Evolutionary conservation across 2,113 vertebrate genomes (phyloP).

Genomic region (Genyomyrus donnyi): DNA sequence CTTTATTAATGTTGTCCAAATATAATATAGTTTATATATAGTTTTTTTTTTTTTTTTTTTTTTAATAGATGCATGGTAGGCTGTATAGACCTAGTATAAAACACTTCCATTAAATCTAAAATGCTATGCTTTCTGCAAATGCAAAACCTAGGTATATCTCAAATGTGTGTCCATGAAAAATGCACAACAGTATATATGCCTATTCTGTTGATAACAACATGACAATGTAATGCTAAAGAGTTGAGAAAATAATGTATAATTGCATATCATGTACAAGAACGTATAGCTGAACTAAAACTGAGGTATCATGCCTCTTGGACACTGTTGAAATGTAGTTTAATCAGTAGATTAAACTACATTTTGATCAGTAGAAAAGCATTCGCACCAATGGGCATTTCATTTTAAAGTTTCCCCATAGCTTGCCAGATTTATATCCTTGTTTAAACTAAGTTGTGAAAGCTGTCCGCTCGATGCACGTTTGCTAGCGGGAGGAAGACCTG

Average conservation of each 20-base stretch:
- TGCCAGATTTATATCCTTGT: background rate
- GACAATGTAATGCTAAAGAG: background rate
- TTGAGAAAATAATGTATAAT: background rate
- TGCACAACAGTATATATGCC: background rate
- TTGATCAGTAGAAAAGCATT: background rate
- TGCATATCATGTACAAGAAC: background rate
- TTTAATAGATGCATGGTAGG: background rate
- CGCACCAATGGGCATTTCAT: background rate
- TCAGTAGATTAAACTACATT: background rate
- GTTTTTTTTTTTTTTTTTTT: background rate
- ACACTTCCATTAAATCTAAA: background rate
- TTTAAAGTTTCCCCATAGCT: background rate
- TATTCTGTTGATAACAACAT: background rate
- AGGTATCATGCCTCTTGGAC: background rate
- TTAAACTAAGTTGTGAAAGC: background rate
- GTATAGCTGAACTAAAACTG: background rate
- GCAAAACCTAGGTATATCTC: background rate
- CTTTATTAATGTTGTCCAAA: background rate
- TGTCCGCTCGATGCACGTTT: background rate
- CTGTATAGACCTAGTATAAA: background rate
- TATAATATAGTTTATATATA: background rate
- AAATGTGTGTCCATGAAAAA: background rate
- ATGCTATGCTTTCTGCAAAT: background rate
- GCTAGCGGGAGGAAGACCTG: background rate
- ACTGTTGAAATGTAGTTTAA: background rate